phyloP scores from a whole-genome alignment of 2,888 invertebrate genomes.

The Bembecia ichneumoniformis region DNA sequence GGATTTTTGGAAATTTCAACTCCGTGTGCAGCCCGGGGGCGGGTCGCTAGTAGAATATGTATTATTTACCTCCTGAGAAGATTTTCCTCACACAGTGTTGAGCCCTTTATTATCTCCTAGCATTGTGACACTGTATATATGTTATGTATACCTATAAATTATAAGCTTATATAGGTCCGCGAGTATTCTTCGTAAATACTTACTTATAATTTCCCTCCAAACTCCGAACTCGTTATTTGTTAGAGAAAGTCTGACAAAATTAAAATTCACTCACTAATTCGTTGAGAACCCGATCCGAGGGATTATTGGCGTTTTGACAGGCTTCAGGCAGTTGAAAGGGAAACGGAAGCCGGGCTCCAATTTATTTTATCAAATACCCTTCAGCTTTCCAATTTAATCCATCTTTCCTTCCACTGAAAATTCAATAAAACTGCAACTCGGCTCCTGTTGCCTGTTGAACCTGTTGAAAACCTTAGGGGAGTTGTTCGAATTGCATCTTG shows the following conservation, averaged over 20 bases:
- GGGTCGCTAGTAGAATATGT: no score
- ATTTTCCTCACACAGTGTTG: no score
- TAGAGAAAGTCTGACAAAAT: background rate
- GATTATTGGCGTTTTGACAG: constrained; percentile 36
- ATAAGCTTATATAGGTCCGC: no score
- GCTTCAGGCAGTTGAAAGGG: constrained; percentile 7
- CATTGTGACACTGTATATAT: no score
- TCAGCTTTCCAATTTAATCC: background rate
- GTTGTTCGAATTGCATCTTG: background rate
- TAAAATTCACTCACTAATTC: constrained; percentile 13
- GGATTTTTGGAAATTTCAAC: no score
- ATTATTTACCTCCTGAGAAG: no score
- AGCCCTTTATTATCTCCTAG: no score
- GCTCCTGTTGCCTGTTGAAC: background rate
- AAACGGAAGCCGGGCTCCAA: background rate
- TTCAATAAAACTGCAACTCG: background rate
- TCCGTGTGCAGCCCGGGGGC: no score
- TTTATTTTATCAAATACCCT: background rate
- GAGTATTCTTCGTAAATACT: no score
- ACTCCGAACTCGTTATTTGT: background rate
- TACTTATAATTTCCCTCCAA: background rate
- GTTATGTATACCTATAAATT: no score
- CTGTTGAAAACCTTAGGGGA: background rate
- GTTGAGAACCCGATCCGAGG: constrained; percentile 15
- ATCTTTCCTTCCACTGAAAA: background rate